Base-by-base conservation (phyloP, 2,888 invertebrate genomes). In the Nasonovia ribisnigri region DNA sequence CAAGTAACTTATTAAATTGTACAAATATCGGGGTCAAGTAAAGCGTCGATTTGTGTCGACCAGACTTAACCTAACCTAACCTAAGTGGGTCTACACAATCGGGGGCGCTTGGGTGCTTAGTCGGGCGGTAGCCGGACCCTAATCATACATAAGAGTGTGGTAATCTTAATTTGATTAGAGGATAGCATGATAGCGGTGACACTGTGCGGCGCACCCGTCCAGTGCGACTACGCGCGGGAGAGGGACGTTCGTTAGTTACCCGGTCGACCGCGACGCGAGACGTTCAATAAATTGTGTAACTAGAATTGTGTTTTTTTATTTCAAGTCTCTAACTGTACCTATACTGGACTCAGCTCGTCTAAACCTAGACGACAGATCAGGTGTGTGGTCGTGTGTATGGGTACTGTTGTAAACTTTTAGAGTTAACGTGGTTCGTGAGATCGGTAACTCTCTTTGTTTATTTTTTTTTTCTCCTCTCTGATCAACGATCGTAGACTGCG, bases 331-430 rank as follows among this genome's bases (percentile, higher is more conserved):
- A n/a, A 0, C 36, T 16, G 77, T 77, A 77, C 77, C 36, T 60
- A 60, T 29, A 10, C 29, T n/a, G 29, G 29, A 60, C 29, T 3
- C 57, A 60, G 57, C 57, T 60, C 57, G 77, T 77, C 77, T 77
- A 36, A 77, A 77, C 36, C 16, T 36, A 0, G 36, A 86, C 86
- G 6, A 46, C 86, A 86, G 86, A 43, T 46, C 86, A 86, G 46
- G 86, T 86, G 86, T 46, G 86, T 0, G 86, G 86, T 86, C 46
- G 42, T 46, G 86, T 3, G 86, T 86, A 46, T 86, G 29, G 77
- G 36, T 77, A 77, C 77, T 77, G 86, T 86, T 86, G 84, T 86
- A 86, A 86, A 86, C n/a, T 67, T 67, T 67, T 67, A 86, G 46
- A 86, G 86, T 86, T 86, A 43, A 86, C 46, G 42, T 86, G 42